Percentiles rank a stretch among this genome's conserved stretches.
These are phyloP conservation scores for Reticulitermes lucifugus DNA, from an alignment of 2,888 invertebrate species.

Conservation along the genomic window DNA sequence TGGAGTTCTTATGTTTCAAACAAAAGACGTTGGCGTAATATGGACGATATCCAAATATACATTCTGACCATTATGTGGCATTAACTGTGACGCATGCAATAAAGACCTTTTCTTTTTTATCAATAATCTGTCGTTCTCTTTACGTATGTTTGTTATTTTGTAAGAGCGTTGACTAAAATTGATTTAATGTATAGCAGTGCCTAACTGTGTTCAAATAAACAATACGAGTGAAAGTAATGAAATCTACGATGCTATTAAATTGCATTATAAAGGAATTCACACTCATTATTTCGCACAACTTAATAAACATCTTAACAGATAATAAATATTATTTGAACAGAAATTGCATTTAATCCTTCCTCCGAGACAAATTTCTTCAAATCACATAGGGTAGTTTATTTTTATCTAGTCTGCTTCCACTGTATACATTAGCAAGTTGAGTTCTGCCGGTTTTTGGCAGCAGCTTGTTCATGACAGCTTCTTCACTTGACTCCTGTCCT, in stretches of 20 bases:
- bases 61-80: too few species aligned
- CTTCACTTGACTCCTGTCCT: slow-evolving; percentile 4
- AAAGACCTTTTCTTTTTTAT: too few species aligned
- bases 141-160: too few species aligned
- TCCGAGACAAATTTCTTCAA: background rate
- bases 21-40: too few species aligned
- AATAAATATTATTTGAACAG: background rate
- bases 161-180: too few species aligned
- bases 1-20: too few species aligned
- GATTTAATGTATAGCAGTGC: too few species aligned
- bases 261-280: background rate
- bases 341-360: background rate
- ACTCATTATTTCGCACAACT: background rate
- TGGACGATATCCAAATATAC: too few species aligned
- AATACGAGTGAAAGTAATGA: background rate
- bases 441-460: slow-evolving; percentile 13
- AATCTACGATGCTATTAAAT: background rate
- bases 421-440: slow-evolving; percentile 10
- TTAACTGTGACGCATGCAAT: too few species aligned
- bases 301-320: background rate
- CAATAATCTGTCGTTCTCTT: too few species aligned
- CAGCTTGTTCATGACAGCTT: slow-evolving; percentile 8
- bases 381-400: background rate
- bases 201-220: too few species aligned
- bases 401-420: slow-evolving; percentile 4